Conservation (phyloP, 2,888 invertebrate species). For the Patella pellucida region DNA sequence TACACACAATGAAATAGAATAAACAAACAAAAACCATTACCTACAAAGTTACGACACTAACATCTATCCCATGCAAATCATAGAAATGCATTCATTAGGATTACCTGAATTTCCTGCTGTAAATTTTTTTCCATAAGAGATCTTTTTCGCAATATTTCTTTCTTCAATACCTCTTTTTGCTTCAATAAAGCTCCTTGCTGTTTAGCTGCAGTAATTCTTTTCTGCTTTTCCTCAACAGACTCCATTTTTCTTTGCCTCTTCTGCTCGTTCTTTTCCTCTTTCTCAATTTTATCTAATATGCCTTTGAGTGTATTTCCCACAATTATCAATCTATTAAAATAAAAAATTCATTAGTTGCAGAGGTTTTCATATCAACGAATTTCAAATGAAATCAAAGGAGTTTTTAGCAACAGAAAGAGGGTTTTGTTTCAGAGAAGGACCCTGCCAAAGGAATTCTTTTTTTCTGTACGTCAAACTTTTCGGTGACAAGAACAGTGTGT, state of each 20-base stretch:
- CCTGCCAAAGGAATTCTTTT: too few relatives aligned
- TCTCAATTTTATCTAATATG: slow-evolving; percentile 70
- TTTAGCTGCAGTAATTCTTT: slow-evolving; percentile 74
- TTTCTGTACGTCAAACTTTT: too few relatives aligned
- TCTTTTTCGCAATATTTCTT: slow-evolving; percentile 92
- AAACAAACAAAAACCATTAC: slow-evolving; percentile 17
- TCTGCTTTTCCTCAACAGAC: slow-evolving; percentile 74
- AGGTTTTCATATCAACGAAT: background rate
- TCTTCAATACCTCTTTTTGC: slow-evolving; percentile 92
- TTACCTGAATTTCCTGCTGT: slow-evolving; percentile 86
- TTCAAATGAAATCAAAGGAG: background rate
- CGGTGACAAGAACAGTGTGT: too few relatives aligned
- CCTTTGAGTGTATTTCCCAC: slow-evolving; percentile 66
- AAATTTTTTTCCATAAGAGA: slow-evolving; percentile 79
- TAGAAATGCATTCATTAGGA: slow-evolving; percentile 18
- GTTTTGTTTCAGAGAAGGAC: too few relatives aligned
- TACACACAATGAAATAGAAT: background rate
- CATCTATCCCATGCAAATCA: slow-evolving; percentile 8
- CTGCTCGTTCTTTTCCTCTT: slow-evolving; percentile 66
- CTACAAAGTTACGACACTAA: slow-evolving; percentile 21
- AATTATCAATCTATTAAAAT: slow-evolving; percentile 54
- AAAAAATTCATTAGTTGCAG: background rate
- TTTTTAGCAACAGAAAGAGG: background rate
- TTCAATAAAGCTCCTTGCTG: slow-evolving; percentile 84
- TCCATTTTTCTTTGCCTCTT: slow-evolving; percentile 65